phyloP scores from a whole-genome alignment of 2,113 vertebrate species.

The Cynoglossus semilaevis region DNA sequence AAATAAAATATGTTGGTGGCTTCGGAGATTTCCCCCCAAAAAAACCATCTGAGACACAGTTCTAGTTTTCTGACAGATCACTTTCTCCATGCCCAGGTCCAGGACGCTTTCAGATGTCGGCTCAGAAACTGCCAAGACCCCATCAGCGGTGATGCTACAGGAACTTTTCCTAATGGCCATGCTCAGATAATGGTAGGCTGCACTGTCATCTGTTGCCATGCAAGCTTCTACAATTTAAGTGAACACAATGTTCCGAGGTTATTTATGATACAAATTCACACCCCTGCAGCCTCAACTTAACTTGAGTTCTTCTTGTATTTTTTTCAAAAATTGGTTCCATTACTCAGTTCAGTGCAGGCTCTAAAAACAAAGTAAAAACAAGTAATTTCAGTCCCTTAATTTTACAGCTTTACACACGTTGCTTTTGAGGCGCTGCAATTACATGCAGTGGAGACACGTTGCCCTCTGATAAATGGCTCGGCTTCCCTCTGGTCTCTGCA shows the following conservation, averaged over 20 bases:
- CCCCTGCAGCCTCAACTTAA: constrained; percentile 45
- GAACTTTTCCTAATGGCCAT: constrained; percentile 97
- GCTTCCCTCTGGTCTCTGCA: constrained; percentile 41
- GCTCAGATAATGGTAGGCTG: constrained; percentile 96
- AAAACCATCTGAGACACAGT: too few species aligned
- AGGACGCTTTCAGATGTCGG: constrained; percentile 97
- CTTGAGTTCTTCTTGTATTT: constrained; percentile 27
- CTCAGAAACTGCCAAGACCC: constrained; percentile 98
- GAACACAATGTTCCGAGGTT: constrained; percentile 30
- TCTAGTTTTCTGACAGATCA: neutral
- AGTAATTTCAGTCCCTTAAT: constrained; percentile 22
- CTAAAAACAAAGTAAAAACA: constrained; percentile 22
- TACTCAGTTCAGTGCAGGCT: constrained; percentile 22
- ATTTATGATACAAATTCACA: constrained; percentile 54
- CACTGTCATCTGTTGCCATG: constrained; percentile 35
- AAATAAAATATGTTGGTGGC: too few species aligned
- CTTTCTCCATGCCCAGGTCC: constrained; percentile 77
- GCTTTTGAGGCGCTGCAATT: constrained; percentile 47
- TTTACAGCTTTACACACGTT: constrained; percentile 24
- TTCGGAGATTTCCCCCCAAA: too few species aligned
- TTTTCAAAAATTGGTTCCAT: constrained; percentile 3
- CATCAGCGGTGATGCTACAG: constrained; percentile 92
- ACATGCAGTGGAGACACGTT: constrained; percentile 32
- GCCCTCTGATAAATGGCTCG: constrained; percentile 48
- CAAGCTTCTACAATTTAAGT: constrained; percentile 46